Base-by-base conservation (phyloP, 2,797 vertebrate genomes). In the Hyperoplus lanceolatus region DNA sequence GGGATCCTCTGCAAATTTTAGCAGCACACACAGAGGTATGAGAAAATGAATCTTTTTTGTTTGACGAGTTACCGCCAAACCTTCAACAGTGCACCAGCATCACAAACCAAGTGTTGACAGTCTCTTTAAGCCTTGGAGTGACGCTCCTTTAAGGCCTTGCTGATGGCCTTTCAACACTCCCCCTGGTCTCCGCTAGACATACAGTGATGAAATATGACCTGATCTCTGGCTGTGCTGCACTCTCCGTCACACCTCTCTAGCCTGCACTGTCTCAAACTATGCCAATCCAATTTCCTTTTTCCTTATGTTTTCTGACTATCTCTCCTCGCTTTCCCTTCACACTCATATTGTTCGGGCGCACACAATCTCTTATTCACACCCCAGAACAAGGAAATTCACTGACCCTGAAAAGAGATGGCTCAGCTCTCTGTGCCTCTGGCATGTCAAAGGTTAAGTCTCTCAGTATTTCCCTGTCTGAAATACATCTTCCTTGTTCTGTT, bases 181-280 rank as follows among this genome's bases (percentile, higher is more conserved):
- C 15, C 53, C 58, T 8, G 42, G 49, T 29, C 69, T 39, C 43
- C 64, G 16, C 75, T 72, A 70, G 82, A 78, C 84, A 60, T 46
- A 74, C 79, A 67, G 55, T 76, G 79, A 89, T 90, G 75, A 81
- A 85, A 85, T 80, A 70, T 70, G 73, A 87, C 87, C 82, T 58
- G 67, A 80, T 88, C 81, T 81, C 72, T 73, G 80, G 58, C 75
- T 79, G 54, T 4, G 64, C 73, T 58, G 68, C 66, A 13, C 74
- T 63, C 55, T 54, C 49, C 5, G 63, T 79, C 80, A 36, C 82
- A 63, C 64, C 67, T 59, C 72, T 66, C 65, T 71, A 68, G 36
- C 21, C 56, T 68, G 60, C 65, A 15, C 73, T 6, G 54, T 57
- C 77, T 83, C 71, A 70, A 62, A 73, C 56, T 77, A 76, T 63